Conservation (phyloP, 2,113 vertebrate genomes). For the Microcebus jonahi region DNA sequence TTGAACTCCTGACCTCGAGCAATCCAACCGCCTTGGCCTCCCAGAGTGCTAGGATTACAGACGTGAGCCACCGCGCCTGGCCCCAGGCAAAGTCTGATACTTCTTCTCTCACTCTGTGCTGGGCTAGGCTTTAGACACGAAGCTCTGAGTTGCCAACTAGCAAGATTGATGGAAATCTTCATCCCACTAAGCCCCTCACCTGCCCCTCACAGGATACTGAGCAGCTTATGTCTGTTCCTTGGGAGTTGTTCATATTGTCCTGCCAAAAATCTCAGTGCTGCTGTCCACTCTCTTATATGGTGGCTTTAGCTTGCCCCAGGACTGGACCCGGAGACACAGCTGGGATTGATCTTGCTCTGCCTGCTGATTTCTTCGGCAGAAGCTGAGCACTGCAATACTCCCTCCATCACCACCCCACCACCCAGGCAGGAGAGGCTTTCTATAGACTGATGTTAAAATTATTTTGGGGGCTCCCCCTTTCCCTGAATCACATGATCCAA, state of each 20-base stretch:
- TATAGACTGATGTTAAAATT: not conserved
- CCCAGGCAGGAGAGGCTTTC: not conserved
- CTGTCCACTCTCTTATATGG: not conserved
- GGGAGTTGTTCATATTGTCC: not conserved
- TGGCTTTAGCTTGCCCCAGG: not conserved
- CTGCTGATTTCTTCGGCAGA: not conserved
- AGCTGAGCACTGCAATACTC: not conserved
- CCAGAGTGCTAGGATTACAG: too few species aligned
- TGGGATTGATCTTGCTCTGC: not conserved
- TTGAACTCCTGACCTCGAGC: too few species aligned
- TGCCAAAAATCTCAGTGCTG: not conserved
- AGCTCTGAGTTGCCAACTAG: not conserved
- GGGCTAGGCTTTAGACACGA: not conserved
- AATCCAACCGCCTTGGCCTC: too few species aligned
- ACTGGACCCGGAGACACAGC: not conserved
- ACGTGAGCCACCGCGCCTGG: too few species aligned
- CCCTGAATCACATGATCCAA: not conserved
- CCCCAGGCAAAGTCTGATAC: too few species aligned
- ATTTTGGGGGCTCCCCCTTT: not conserved
- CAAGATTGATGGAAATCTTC: not conserved
- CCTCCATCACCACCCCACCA: too few species aligned
- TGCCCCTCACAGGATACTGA: not conserved
- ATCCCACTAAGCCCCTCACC: not conserved
- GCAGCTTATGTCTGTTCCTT: not conserved
- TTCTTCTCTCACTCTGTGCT: too few species aligned